Evolutionary conservation across 2,113 vertebrate genomes (phyloP).

Genomic region (Chaetura pelagica): DNA sequence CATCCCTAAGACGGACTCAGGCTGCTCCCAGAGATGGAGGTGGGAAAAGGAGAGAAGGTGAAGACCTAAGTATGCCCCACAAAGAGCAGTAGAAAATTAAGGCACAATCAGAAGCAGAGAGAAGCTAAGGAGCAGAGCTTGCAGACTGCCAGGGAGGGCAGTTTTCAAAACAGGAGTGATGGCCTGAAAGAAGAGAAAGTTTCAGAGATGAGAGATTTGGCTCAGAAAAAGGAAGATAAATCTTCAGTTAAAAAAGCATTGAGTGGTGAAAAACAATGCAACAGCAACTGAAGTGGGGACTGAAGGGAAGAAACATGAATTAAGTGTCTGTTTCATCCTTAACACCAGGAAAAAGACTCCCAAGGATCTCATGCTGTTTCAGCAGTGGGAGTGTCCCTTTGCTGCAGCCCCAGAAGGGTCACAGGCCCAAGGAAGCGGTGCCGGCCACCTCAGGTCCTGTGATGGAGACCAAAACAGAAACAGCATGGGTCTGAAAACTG

Average conservation of each 20-base stretch:
- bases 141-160: neutral
- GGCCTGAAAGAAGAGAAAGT: neutral
- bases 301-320: neutral
- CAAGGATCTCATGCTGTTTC: neutral
- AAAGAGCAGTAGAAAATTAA: neutral
- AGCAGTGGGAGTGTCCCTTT: neutral
- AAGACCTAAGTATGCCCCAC: neutral
- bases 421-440: neutral
- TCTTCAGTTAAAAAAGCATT: neutral
- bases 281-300: neutral
- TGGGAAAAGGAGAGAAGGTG: neutral
- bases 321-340: neutral
- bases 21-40: neutral
- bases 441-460: neutral
- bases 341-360: neutral
- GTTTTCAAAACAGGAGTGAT: neutral
- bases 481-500: fast-evolving
- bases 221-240: neutral
- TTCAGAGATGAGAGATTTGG: neutral
- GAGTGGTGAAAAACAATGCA: neutral
- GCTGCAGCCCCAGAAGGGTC: neutral
- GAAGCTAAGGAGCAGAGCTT: neutral
- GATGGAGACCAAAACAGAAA: fast-evolving
- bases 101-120: neutral
- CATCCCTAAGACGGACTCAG: neutral